phyloP scores from a whole-genome alignment of 2,888 invertebrate genomes.

The Eupithecia insigniata region DNA sequence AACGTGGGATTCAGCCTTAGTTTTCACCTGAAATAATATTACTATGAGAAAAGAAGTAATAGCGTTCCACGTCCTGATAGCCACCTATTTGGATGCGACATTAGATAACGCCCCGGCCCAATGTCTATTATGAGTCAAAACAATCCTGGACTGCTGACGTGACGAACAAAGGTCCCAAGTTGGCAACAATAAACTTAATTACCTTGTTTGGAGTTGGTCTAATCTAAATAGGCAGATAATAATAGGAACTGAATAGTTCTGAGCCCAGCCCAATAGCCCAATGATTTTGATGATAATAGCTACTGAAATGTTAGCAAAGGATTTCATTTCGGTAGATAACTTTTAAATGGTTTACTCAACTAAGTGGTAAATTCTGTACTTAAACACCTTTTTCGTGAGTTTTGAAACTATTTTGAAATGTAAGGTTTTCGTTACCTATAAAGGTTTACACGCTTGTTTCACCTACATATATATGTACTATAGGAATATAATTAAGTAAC shows the following conservation, averaged over 20 bases:
- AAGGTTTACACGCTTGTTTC: not conserved
- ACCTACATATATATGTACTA: not conserved
- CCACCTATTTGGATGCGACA: not conserved
- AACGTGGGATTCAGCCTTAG: not conserved
- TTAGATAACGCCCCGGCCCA: constrained; percentile 2
- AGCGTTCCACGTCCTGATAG: not conserved
- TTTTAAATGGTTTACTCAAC: not conserved
- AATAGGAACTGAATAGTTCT: constrained; percentile 13
- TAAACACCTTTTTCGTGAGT: constrained; percentile 1
- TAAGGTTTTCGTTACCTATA: not conserved
- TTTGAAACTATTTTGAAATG: not conserved
- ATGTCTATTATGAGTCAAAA: constrained; percentile 17
- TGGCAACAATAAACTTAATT: constrained; percentile 63
- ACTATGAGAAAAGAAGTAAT: not conserved
- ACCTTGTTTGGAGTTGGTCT: constrained; percentile 66
- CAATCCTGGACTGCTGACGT: constrained; percentile 27
- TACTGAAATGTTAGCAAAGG: constrained; percentile 2
- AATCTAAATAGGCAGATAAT: constrained; percentile 63
- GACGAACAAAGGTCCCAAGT: constrained; percentile 38
- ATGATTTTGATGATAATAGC: constrained; percentile 52
- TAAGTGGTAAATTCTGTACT: not conserved
- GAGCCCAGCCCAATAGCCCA: constrained; percentile 47
- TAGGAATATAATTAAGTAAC: no score
- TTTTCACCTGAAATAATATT: not conserved
- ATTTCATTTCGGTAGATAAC: constrained; percentile 2